Base-by-base conservation (phyloP, 2,113 vertebrate species). In the Oreochromis niloticus region DNA sequence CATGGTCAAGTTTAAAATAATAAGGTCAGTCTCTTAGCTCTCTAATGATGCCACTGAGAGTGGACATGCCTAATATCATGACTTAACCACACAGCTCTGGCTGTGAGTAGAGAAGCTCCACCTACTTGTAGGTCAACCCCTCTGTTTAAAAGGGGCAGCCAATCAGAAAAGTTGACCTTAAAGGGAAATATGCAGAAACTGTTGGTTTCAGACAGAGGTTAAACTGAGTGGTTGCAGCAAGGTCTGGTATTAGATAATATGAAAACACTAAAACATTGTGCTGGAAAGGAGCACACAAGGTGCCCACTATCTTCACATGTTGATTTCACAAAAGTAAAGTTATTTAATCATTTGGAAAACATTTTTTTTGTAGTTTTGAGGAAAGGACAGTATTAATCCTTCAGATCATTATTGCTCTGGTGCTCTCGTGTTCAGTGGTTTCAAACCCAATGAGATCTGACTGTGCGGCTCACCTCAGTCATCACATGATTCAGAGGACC, bases 401-500 rank as follows among this genome's bases (percentile, higher is more conserved):
- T 43, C 13, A 9, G 34, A 36, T 82, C 52, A 57, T 52, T n/a
- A 63, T 43, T 46, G n/a, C 6, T 8, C 14, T 4, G 71, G 48
- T 66, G 68, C 36, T 75, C 43, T 66, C 24, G 54, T 86, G 55
- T 61, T 75, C 6, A 56, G 36, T 6, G 71, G 19, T 80, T 75
- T 75, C 34, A 75, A 80, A 87, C n/a, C 79, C 19, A 50, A 85
- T 84, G 80, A 82, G 68, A 75, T 66, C 71, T 85, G 89, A 86
- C 57, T 86, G 34, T 52, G 22, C 32, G 55, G 85, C 36, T 61
- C 66, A 24, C 24, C 81, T 85, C 59, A 54, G 71, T 41, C 32
- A 85, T 93, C 91, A 93, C 91, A 93, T 93, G 93, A 91, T 82
- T 81, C 83, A 7, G 80, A 55, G 85, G 85, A 80, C 27, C 80